Percentiles rank a stretch among this genome's conserved stretches.
Evolutionary conservation across 2,113 vertebrate species (phyloP).

Genomic region (Pseudois nayaur): DNA sequence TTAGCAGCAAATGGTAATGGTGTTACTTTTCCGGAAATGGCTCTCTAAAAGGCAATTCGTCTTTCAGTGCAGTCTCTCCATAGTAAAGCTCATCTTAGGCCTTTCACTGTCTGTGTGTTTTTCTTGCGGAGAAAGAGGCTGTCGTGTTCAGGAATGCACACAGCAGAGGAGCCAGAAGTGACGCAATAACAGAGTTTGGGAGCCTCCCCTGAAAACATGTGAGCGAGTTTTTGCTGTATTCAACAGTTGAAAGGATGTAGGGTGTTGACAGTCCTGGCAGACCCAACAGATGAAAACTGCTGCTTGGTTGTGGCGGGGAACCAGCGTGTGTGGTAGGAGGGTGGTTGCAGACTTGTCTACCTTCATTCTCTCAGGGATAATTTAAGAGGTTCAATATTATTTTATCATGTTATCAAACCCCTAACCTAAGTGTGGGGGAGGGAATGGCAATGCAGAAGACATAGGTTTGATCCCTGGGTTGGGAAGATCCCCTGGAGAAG

Average conservation of each 20-base stretch:
- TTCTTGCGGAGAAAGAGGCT: background rate
- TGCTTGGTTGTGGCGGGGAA: background rate
- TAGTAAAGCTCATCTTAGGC: background rate
- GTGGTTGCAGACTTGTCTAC: background rate
- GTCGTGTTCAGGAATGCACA: background rate
- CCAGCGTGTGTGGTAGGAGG: background rate
- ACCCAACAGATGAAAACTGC: background rate
- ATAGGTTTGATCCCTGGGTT: background rate
- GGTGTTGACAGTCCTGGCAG: conserved; percentile 28
- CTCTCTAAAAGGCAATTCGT: background rate
- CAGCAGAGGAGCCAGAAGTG: background rate
- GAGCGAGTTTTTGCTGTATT: background rate
- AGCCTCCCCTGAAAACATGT: background rate
- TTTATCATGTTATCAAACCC: background rate
- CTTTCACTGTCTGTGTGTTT: conserved; percentile 23
- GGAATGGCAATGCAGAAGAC: background rate
- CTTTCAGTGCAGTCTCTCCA: background rate
- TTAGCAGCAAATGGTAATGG: conserved; percentile 7
- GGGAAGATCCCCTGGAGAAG: background rate
- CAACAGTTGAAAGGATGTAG: background rate
- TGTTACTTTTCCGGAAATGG: conserved; percentile 39
- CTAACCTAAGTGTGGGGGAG: background rate
- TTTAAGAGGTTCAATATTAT: background rate
- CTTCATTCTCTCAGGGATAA: background rate
- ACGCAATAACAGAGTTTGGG: background rate